phyloP scores from a whole-genome alignment of 2,888 invertebrate genomes.

The Xanthia icteritia region DNA sequence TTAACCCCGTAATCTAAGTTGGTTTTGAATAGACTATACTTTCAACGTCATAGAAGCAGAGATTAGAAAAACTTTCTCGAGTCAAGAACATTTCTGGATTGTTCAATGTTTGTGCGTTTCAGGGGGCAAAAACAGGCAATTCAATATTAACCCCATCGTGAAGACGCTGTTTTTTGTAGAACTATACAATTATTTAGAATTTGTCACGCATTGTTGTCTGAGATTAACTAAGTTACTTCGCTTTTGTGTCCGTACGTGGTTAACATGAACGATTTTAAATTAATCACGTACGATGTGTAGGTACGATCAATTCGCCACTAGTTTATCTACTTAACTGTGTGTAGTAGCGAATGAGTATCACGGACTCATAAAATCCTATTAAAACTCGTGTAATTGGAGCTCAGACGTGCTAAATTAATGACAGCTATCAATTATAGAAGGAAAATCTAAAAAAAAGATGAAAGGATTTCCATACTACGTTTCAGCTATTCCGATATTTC shows the following conservation, averaged over 20 bases:
- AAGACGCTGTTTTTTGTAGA: neutral
- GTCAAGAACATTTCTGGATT: no score
- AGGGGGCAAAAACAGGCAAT: neutral
- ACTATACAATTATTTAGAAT: neutral
- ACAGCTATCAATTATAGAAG: conserved; percentile 17
- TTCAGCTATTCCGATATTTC: neutral
- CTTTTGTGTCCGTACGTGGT: conserved; percentile 10
- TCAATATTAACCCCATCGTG: neutral
- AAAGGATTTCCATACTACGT: conserved; percentile 5
- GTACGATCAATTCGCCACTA: conserved; percentile 5
- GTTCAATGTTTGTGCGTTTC: no score
- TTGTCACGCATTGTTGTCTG: conserved; percentile 12
- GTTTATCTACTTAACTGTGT: neutral
- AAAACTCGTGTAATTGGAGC: conserved; percentile 5
- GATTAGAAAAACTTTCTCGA: no score
- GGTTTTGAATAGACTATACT: no score
- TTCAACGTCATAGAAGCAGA: no score
- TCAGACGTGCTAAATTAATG: conserved; percentile 5
- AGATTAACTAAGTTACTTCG: conserved; percentile 22
- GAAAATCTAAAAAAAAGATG: conserved; percentile 3
- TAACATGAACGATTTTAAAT: conserved; percentile 37
- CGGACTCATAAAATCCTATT: neutral
- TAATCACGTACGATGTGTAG: conserved; percentile 42
- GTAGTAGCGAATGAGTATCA: neutral
- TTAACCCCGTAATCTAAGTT: no score